phyloP scores from a whole-genome alignment of 2,888 invertebrate genomes.

The Melieria picta region DNA sequence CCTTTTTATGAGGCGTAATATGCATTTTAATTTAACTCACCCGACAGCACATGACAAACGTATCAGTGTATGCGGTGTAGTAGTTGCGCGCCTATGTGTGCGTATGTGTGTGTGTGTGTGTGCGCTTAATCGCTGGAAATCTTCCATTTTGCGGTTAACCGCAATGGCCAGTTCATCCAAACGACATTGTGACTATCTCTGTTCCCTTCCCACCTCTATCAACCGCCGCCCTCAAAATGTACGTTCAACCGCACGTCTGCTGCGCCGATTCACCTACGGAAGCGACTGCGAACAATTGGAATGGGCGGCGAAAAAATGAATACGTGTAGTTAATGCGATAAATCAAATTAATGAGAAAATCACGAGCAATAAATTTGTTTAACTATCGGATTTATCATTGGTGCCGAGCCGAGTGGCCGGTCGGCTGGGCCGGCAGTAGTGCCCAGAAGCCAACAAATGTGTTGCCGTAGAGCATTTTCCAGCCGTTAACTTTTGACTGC shows the following conservation, averaged over 20 bases:
- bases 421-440: too few relatives aligned
- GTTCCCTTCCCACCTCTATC: too few relatives aligned
- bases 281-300: not conserved
- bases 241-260: too few relatives aligned
- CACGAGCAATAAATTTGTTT: constrained; percentile 59
- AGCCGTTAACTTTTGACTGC: too few relatives aligned
- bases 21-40: constrained; percentile 37
- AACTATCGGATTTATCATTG: constrained; percentile 52
- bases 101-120: not conserved
- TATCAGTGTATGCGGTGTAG: not conserved
- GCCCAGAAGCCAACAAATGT: too few relatives aligned
- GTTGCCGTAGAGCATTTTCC: too few relatives aligned
- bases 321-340: constrained; percentile 46
- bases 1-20: constrained; percentile 36
- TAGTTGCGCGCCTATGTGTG: not conserved
- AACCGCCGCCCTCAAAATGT: too few relatives aligned
- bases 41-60: not conserved
- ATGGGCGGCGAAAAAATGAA: constrained; percentile 11
- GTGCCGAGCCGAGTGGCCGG: constrained; percentile 15
- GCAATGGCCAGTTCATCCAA: not conserved
- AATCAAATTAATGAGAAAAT: constrained; percentile 61
- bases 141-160: constrained; percentile 22
- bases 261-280: not conserved
- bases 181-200: too few relatives aligned
- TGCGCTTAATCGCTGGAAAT: constrained; percentile 22